Evolutionary conservation across 1,140 invertebrate species (phyloP).

Genomic region (Neomicropteryx cornuta): DNA sequence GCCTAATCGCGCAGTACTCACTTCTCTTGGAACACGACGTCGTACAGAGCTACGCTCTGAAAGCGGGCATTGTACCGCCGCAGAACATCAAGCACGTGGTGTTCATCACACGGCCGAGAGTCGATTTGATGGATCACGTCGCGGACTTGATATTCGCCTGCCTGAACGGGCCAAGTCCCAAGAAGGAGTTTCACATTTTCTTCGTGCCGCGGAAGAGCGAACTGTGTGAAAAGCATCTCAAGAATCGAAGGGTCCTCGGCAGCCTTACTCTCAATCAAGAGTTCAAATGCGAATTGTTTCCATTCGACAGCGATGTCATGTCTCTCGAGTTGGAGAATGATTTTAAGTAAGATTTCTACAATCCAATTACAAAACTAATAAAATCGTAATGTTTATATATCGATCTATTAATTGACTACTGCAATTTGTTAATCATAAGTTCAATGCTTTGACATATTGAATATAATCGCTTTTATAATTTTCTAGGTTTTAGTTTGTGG

Average conservation of each 20-base stretch:
- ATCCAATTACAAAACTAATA: too few relatives aligned
- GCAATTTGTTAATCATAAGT: too few relatives aligned
- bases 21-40: slow-evolving; percentile 71
- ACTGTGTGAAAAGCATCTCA: slow-evolving; percentile 73
- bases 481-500: too few relatives aligned
- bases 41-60: slow-evolving; percentile 66
- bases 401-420: slow-evolving; percentile 1
- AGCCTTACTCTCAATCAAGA: slow-evolving; percentile 73
- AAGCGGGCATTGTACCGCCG: slow-evolving; percentile 51
- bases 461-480: too few relatives aligned
- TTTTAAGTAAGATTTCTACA: slow-evolving; percentile 44
- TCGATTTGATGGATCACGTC: slow-evolving; percentile 76
- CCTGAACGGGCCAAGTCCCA: slow-evolving; percentile 19
- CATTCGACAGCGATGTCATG: slow-evolving; percentile 85
- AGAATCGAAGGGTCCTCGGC: slow-evolving; percentile 70
- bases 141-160: slow-evolving; percentile 70
- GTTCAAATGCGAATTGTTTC: slow-evolving; percentile 79
- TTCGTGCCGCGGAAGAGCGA: slow-evolving; percentile 83
- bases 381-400: background rate
- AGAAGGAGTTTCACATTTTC: slow-evolving; percentile 62
- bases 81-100: slow-evolving; percentile 73
- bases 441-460: too few relatives aligned
- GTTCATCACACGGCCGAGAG: slow-evolving; percentile 76
- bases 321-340: slow-evolving; percentile 82
- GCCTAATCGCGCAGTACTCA: slow-evolving; percentile 73